Evolutionary conservation across 2,797 vertebrate species (phyloP).

Genomic region (Pelodytes ibericus): DNA sequence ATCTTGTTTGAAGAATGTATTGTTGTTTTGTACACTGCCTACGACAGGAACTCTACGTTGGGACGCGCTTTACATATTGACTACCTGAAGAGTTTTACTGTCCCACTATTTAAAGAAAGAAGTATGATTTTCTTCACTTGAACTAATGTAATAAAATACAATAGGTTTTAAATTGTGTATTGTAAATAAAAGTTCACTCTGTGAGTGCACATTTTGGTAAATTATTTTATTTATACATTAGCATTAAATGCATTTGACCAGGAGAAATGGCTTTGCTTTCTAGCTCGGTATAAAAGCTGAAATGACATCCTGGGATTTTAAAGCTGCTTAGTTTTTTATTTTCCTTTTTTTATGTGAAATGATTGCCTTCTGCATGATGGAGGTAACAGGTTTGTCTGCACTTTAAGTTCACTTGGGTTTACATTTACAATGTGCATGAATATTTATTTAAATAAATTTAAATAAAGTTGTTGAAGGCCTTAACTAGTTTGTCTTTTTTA

Average conservation of each 20-base stretch:
- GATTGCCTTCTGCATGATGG: slow-evolving; percentile 92
- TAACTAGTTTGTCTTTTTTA: slow-evolving; percentile 58
- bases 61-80: slow-evolving; percentile 77
- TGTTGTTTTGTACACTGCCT: slow-evolving; percentile 79
- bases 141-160: slow-evolving; percentile 83
- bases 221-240: slow-evolving; percentile 99
- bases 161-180: slow-evolving; percentile 94
- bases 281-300: slow-evolving; percentile 82
- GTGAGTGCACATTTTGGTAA: slow-evolving; percentile 99
- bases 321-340: slow-evolving; percentile 69
- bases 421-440: slow-evolving; percentile 99
- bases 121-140: slow-evolving; percentile 81
- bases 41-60: slow-evolving; percentile 75
- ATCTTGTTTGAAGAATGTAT: slow-evolving; percentile 75
- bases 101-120: slow-evolving; percentile 76
- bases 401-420: slow-evolving; percentile 98
- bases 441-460: slow-evolving; percentile 99
- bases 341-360: slow-evolving; percentile 77
- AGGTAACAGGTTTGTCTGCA: slow-evolving; percentile 95
- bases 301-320: slow-evolving; percentile 88
- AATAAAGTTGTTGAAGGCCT: slow-evolving; percentile 99
- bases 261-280: slow-evolving; percentile 85
- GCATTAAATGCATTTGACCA: slow-evolving; percentile 93
- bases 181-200: slow-evolving; percentile 99
- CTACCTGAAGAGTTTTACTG: slow-evolving; percentile 73